Conservation (phyloP, 2,888 invertebrate species). For the Chloroclysta siterata region DNA sequence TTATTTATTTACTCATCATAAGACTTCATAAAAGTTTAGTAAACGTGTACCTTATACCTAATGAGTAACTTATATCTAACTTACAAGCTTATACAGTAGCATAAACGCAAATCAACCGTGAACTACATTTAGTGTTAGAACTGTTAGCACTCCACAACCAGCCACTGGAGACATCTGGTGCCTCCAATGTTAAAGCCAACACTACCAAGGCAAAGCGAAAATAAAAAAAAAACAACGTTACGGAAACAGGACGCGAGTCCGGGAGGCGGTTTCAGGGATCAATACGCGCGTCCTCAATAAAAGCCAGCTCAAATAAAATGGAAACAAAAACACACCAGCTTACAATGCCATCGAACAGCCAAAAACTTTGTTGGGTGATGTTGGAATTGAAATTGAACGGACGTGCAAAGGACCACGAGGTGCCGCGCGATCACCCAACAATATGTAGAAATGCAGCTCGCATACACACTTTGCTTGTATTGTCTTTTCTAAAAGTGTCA, state of each 20-base stretch:
- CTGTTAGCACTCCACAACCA: slow-evolving; percentile 82
- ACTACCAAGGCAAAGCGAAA: slow-evolving; percentile 83
- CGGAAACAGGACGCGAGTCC: slow-evolving; percentile 83
- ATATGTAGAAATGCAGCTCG: slow-evolving; percentile 65
- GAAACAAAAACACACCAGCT: slow-evolving; percentile 76
- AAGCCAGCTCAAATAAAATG: slow-evolving; percentile 75
- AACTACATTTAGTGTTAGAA: slow-evolving; percentile 75
- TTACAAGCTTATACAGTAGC: slow-evolving; percentile 62
- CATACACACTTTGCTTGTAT: slow-evolving; percentile 62
- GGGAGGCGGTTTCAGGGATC: slow-evolving; percentile 70
- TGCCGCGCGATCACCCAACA: slow-evolving; percentile 81
- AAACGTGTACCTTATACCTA: slow-evolving; percentile 39
- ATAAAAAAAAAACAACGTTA: slow-evolving; percentile 78
- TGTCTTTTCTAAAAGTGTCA: not conserved
- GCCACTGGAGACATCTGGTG: slow-evolving; percentile 70
- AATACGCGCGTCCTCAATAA: slow-evolving; percentile 53
- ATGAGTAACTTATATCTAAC: slow-evolving; percentile 37
- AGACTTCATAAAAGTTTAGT: slow-evolving; percentile 30
- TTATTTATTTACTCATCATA: slow-evolving; percentile 25
- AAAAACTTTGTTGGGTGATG: slow-evolving; percentile 79
- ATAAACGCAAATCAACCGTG: slow-evolving; percentile 71
- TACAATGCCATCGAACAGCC: slow-evolving; percentile 77
- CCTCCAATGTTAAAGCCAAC: slow-evolving; percentile 81
- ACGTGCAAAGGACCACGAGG: slow-evolving; percentile 66
- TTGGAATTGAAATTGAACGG: slow-evolving; percentile 51